Base-by-base conservation (phyloP, 2,113 vertebrate species). In the Podarcis raffonei region DNA sequence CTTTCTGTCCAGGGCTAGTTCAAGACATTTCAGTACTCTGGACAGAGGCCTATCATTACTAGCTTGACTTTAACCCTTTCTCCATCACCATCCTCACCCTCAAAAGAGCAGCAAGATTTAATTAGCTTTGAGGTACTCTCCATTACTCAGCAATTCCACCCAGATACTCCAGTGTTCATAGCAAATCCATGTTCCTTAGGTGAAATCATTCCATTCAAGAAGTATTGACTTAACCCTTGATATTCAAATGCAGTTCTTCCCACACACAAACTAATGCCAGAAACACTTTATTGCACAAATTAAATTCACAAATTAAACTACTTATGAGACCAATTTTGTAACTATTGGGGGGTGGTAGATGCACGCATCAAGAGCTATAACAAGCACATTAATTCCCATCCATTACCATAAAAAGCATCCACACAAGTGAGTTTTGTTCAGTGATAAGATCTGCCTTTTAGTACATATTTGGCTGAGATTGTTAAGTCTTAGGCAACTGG, bases 371-470 rank as follows among this genome's bases (percentile, higher is more conserved):
- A 74, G 15, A 27, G 35, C n/a, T 81, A 75, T 20, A 53, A 30
- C 66, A 11, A 30, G 11, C 1, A 35, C 13, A n/a, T 3, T 0
- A 89, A 30, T 6, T 9, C 62, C 22, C 32, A 22, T 76, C 23
- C 25, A 84, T 72, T 22, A 25, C 0, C 79, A 16, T 6, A 3
- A 89, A 1, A 3, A 0, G 0, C 5, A 1, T 57, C 79, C 18
- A 84, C 76, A 30, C 37, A 80, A 57, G 57, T 30, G 48, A 16
- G 12, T 57, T 80, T 57, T 80, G 12, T 0, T 0, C 2, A 88
- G 22, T 83, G 48, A 20, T 5, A 89, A 77, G 3, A 8, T 75
- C 12, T 1, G 8, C 71, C 11, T 76, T 83, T 32, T 32, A 84
- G 18, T 0, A 84, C 13, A 27, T 1, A 79, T 89, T 86, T 27